phyloP scores from a whole-genome alignment of 2,888 invertebrate genomes.

The Dorcus hopei region DNA sequence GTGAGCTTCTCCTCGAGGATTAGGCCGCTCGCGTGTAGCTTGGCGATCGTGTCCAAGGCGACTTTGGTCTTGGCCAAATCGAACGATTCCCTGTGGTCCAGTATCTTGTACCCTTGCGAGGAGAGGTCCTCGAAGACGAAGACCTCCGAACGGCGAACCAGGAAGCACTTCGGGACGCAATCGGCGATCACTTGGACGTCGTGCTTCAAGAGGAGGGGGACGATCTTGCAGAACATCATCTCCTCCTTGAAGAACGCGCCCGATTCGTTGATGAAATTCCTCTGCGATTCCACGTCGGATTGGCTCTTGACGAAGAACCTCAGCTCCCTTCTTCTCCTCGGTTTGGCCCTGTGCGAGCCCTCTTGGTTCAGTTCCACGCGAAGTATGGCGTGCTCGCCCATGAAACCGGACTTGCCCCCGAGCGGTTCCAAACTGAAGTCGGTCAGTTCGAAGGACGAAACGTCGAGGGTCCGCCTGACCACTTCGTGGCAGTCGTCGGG shows the following conservation, averaged over 20 bases:
- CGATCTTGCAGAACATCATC: conserved; percentile 47
- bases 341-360: conserved; percentile 14
- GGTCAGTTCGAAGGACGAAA: neutral
- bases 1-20: conserved; percentile 39
- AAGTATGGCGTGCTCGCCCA: conserved; percentile 31
- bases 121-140: conserved; percentile 47
- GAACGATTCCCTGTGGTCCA: conserved; percentile 23
- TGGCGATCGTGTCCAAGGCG: conserved; percentile 30
- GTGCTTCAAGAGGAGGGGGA: conserved; percentile 43
- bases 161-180: conserved; percentile 42
- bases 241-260: conserved; percentile 54
- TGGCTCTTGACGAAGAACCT: conserved; percentile 60
- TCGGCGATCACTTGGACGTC: conserved; percentile 28
- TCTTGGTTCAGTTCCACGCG: neutral
- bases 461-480: neutral
- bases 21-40: conserved; percentile 36
- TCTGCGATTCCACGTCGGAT: conserved; percentile 54
- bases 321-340: conserved; percentile 21
- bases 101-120: conserved; percentile 30
- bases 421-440: neutral
- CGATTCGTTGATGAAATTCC: conserved; percentile 49
- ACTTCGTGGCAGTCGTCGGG: neutral
- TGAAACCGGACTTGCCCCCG: neutral
- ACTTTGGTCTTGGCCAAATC: conserved; percentile 26
- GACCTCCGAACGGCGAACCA: conserved; percentile 33